Evolutionary conservation across 2,797 vertebrate species (phyloP).

Genomic region (Esox masquinongy): DNA sequence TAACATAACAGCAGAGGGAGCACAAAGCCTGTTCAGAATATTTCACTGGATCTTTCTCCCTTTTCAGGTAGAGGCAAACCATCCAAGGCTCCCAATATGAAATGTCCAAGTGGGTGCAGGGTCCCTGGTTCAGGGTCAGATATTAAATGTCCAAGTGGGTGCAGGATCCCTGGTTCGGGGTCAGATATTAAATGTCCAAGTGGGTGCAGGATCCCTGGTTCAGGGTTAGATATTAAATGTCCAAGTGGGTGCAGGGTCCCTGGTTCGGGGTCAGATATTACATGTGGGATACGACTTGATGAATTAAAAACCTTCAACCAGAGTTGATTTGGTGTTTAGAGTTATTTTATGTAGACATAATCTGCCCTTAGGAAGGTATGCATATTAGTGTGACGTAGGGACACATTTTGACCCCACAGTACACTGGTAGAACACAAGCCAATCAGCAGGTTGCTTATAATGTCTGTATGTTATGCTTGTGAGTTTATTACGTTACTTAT

Average conservation of each 20-base stretch:
- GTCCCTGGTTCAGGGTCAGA: not conserved
- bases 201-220: too few relatives aligned
- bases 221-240: not conserved
- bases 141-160: not conserved
- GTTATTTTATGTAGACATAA: not conserved
- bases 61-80: not conserved
- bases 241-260: too few relatives aligned
- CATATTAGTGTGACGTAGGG: not conserved
- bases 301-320: not conserved
- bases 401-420: not conserved
- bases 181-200: not conserved
- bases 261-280: not conserved
- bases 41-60: not conserved
- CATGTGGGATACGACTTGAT: not conserved
- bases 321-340: not conserved
- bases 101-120: too few relatives aligned
- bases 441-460: not conserved
- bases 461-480: not conserved
- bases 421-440: not conserved
- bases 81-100: not conserved
- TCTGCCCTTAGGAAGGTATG: not conserved
- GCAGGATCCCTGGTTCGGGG: too few relatives aligned
- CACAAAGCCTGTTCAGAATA: slow-evolving; percentile 36
- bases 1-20: slow-evolving; percentile 55
- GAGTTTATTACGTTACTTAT: not conserved